Base-by-base conservation (phyloP, 2,797 vertebrate species). In the Tiaroga cobitis region DNA sequence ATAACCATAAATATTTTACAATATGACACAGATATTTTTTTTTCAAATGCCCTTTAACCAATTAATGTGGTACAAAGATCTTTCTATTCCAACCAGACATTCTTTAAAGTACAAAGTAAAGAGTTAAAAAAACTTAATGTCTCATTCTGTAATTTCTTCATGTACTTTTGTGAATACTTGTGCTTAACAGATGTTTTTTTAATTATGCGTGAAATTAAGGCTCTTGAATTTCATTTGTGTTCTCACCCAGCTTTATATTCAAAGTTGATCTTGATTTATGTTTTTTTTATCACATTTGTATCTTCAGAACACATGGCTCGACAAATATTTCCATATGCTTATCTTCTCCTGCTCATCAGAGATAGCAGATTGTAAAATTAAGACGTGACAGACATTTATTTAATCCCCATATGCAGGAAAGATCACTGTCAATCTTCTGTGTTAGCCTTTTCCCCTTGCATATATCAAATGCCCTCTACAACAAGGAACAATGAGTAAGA, bases 361-460 rank as follows among this genome's bases (percentile, higher is more conserved):
- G 26, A 65, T 11, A 54, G 41, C 86, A 87, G 76, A 59, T 74
- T 74, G 21, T 65, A 76, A 75, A 88, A 85, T 77, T 63, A 43
- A 59, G 65, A 68, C 8, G 43, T 78, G 77, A 87, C 59, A 72
- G 82, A 29, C 24, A 69, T 79, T 79, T 61, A 29, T 73, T 65
- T 87, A 51, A 74, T 72, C 54, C 46, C 54, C 18, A n/a, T 80
- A 39, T 13, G 24, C 61, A 34, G 43, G 24, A 76, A 72, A 83
- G 76, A 86, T 85, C 56, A 46, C 74, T 41, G 75, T 80, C 86
- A 87, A 75, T 69, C 72, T 75, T 74, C n/a, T 37, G 21, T 13
- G 73, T 46, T 88, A 76, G 84, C 87, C 77, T 88, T 86, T 86
- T 73, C 26, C n/a, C 70, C 19, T 85, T 26, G 39, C 26, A 79